Conservation (phyloP, 2,797 vertebrate genomes). For the Eulemur mongoz region DNA sequence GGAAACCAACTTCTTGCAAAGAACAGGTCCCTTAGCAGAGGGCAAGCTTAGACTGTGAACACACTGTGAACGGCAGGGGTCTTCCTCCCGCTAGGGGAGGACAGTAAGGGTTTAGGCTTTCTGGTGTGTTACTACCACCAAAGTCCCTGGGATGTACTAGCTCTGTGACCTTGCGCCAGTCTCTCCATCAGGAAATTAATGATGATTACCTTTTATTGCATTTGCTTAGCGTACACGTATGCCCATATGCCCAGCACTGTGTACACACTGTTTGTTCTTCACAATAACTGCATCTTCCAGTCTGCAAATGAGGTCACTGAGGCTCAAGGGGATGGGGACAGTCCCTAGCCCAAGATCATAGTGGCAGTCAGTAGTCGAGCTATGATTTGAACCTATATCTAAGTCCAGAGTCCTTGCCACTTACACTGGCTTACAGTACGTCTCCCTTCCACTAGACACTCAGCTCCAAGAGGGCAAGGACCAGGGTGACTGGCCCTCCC, state of each 20-base stretch:
- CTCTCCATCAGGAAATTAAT: not conserved
- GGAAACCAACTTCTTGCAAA: not conserved
- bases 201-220: not conserved
- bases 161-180: not conserved
- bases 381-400: not conserved
- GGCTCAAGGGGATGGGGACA: not conserved
- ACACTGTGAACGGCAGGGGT: not conserved
- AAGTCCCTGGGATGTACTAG: not conserved
- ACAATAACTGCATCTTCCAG: no score
- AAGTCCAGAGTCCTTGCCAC: not conserved
- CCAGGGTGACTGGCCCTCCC: not conserved
- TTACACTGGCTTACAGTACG: fast-evolving
- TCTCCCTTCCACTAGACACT: not conserved
- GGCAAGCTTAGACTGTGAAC: not conserved
- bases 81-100: not conserved
- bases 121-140: not conserved
- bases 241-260: not conserved
- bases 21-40: not conserved
- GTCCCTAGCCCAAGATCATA: not conserved
- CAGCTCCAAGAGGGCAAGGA: not conserved
- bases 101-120: not conserved
- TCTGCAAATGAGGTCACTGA: not conserved
- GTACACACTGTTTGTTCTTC: not conserved
- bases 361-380: not conserved
- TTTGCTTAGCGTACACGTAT: not conserved